Percentiles rank a stretch among this genome's conserved stretches.
Conservation (phyloP, 2,888 invertebrate species). For the Apomyelois bistriatella region DNA sequence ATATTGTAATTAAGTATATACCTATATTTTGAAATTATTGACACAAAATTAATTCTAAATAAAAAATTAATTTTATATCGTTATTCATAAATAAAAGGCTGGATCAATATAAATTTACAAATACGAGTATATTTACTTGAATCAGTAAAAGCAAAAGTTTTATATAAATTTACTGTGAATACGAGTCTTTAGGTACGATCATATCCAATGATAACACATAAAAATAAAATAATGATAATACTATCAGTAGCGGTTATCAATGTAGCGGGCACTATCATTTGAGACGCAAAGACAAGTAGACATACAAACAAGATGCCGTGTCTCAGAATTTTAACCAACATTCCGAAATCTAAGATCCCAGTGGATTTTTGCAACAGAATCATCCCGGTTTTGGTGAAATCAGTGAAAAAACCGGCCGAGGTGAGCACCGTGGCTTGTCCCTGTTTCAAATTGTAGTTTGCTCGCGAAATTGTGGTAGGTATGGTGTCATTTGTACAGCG, state of each 20-base stretch:
- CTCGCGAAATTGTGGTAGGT: no score
- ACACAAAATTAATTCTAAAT: no score
- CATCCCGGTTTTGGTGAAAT: constrained; percentile 39
- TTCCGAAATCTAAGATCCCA: constrained; percentile 45
- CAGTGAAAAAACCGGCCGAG: constrained; percentile 37
- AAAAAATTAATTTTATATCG: no score
- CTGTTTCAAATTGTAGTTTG: no score
- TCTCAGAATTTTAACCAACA: constrained; percentile 53
- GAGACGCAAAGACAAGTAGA: not conserved
- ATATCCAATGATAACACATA: not conserved
- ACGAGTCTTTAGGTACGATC: not conserved
- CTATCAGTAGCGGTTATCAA: not conserved
- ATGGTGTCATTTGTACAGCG: no score
- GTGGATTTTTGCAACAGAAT: constrained; percentile 47
- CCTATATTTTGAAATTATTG: no score
- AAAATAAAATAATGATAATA: not conserved
- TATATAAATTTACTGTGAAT: not conserved
- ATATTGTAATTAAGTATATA: no score
- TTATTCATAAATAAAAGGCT: no score
- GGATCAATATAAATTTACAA: no score
- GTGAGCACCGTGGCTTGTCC: constrained; percentile 26
- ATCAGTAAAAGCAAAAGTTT: not conserved
- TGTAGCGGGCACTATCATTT: not conserved
- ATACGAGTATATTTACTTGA: no score
- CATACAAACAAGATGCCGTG: constrained; percentile 47